Evolutionary conservation across 2,888 invertebrate genomes (phyloP), one percentile per base, ranked within the genome.

Genomic region (Subacronicta megacephala): DNA sequence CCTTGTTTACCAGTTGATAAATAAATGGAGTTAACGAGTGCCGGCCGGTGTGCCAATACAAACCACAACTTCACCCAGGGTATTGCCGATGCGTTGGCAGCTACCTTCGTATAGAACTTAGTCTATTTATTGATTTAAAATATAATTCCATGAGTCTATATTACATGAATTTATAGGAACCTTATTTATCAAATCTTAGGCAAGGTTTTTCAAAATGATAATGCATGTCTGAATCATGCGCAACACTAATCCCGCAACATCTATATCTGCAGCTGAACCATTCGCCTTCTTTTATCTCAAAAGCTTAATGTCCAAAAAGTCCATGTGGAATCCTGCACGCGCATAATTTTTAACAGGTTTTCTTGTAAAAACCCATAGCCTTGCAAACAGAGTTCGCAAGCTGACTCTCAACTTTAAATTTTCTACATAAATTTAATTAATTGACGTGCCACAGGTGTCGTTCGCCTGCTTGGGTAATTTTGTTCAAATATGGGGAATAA

Each of bases 311-410:
- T 46, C 17, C 50, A 43, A 58, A 54, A 56, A 41, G 18, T 33
- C 16, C 58, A 58, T 61, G 45, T 52, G 57, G 67, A 67, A 59
- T 59, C 63, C 69, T 53, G 55, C 9, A 41, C 20, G 62, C 41
- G 55, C 57, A 62, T 51, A 62, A 63, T 45, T 67, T 57, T 67
- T 58, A 66, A 73, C 76, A 57, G 63, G 75, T 73, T 75, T 64
- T 73, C 61, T 56, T 26, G 75, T 76, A 73, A 76, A 76, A 73
- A 71, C 75, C 75, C 75, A 73, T 60, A 65, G 59, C 71, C 74
- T 72, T 54, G 69, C 65, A 26, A 59, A 60, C 64, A 63, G 36
- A 56, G 42, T 53, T 59, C 64, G 44, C 52, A 42, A 47, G 59
- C 51, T 45, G 23, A 42, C 47, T 10, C 45, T 50, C 17, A 40